Conservation (phyloP, 1,140 invertebrate species). For the Zelostemma sp. region DNA sequence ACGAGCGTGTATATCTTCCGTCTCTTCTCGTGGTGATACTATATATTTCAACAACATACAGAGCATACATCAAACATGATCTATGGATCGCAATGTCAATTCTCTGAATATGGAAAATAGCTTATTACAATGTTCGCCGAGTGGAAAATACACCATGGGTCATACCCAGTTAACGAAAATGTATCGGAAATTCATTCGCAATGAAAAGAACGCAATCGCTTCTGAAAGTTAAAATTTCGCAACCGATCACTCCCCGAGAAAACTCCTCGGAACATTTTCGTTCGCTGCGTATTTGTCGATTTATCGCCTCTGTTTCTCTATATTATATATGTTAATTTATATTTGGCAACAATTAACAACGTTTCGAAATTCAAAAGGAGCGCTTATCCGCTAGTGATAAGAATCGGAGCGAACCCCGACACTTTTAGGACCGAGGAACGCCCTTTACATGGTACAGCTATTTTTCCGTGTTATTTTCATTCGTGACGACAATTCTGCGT, state of each 20-base stretch:
- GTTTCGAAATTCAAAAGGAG: slow-evolving; percentile 57
- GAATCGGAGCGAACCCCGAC: slow-evolving; percentile 25
- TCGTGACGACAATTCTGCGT: slow-evolving; percentile 15
- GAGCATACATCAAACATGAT: slow-evolving; percentile 64
- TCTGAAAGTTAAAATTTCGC: no score
- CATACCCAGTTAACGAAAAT: slow-evolving; percentile 35
- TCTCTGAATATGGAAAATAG: slow-evolving; percentile 63
- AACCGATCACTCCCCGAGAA: no score
- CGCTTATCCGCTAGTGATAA: slow-evolving; percentile 42
- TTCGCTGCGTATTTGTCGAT: slow-evolving; percentile 35
- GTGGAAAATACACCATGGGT: slow-evolving; percentile 62
- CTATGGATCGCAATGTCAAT: slow-evolving; percentile 59
- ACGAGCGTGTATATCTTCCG: slow-evolving; percentile 13
- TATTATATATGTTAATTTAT: slow-evolving; percentile 50
- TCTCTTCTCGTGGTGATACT: slow-evolving; percentile 53
- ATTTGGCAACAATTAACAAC: slow-evolving; percentile 71
- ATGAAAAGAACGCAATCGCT: no score
- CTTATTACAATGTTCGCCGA: slow-evolving; percentile 58
- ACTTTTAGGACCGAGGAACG: neutral
- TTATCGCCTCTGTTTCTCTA: slow-evolving; percentile 33
- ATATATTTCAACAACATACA: slow-evolving; percentile 64
- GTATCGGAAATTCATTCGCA: slow-evolving; percentile 25
- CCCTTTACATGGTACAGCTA: slow-evolving; percentile 1
- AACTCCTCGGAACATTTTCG: slow-evolving; percentile 25
- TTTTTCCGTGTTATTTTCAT: slow-evolving; percentile 9